phyloP scores from a whole-genome alignment of 2,113 vertebrate genomes.

The Tetraodon nigroviridis region DNA sequence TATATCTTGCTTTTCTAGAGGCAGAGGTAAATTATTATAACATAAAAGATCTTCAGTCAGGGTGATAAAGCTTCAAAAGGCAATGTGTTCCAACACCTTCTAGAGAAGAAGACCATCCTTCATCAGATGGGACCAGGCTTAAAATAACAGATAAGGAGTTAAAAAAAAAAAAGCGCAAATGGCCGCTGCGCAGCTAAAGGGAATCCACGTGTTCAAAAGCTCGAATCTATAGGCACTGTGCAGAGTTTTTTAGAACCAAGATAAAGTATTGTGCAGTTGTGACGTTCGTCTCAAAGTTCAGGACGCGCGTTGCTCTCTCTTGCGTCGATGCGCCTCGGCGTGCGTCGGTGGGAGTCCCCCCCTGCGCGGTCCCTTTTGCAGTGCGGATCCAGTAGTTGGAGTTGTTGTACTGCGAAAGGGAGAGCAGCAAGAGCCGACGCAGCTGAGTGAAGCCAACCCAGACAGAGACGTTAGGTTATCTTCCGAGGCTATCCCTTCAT shows the following conservation, averaged over 20 bases:
- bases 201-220: conserved; percentile 5
- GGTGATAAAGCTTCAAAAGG: no score
- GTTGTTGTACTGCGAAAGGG: conserved; percentile 55
- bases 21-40: no score
- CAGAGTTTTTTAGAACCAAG: not conserved
- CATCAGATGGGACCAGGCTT: conserved; percentile 67
- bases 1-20: no score
- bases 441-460: conserved; percentile 58
- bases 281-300: conserved; percentile 19
- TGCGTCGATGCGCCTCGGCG: conserved; percentile 56
- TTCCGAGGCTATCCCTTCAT: conserved; percentile 50
- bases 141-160: conserved; percentile 61
- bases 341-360: conserved; percentile 71
- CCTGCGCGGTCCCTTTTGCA: conserved; percentile 69
- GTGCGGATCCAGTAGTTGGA: conserved; percentile 75
- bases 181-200: conserved; percentile 34
- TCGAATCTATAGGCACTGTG: not conserved
- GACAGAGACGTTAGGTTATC: conserved; percentile 65
- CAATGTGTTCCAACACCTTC: no score
- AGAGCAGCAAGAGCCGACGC: conserved; percentile 38
- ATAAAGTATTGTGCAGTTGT: not conserved
- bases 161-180: conserved; percentile 25
- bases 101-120: conserved; percentile 13
- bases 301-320: not conserved
- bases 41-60: no score